Base-by-base conservation (phyloP, 2,797 vertebrate genomes). In the Lycodopsis pacificus region DNA sequence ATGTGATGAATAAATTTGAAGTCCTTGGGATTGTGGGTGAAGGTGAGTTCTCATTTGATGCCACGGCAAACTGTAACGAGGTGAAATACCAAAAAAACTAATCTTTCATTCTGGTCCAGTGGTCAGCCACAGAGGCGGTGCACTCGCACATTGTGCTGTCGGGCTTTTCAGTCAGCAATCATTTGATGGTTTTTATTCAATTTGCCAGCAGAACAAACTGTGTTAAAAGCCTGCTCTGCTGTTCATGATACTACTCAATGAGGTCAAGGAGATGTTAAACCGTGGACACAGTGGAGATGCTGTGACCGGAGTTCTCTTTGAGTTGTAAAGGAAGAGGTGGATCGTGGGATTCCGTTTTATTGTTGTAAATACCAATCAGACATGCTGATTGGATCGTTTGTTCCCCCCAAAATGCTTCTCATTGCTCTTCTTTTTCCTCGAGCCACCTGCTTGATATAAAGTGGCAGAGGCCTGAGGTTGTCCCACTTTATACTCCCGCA, bases 1-100 rank as follows among this genome's bases (percentile, higher is more conserved):
- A 99, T 99, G 97, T 99, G 95, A 99, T 99, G 98, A 99, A 99
- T 98, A 99, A 99, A 97, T 99, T 99, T 98, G 98, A 99, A 97
- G 98, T 99, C 96, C 98, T 99, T 97, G 98, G 98, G 93, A 97
- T 99, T 93, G 98, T 99, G 94, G 98, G 98, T 96, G 98, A 99
- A 99, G 98, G 98, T 99, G 94, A 78, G 68, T 11, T 17, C n/a
- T 51, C 40, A 66, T 73, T 8, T 46, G 3, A 42, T 42, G 12
- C 40, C 38, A 12, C 38, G 19, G 40, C 42, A 27, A 27, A 27
- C 3, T 27, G 27, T 27, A 27, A 27, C 27, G 27, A 27, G 27
- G 27, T 27, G 27, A 27, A 27, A 27, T 27, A 27, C 3, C 27
- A 13, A 4, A 15, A 15, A 14, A 4, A 14, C 4, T 15, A 44